Conservation (phyloP, 1,140 invertebrate species). For the Paraescarpia echinospica region DNA sequence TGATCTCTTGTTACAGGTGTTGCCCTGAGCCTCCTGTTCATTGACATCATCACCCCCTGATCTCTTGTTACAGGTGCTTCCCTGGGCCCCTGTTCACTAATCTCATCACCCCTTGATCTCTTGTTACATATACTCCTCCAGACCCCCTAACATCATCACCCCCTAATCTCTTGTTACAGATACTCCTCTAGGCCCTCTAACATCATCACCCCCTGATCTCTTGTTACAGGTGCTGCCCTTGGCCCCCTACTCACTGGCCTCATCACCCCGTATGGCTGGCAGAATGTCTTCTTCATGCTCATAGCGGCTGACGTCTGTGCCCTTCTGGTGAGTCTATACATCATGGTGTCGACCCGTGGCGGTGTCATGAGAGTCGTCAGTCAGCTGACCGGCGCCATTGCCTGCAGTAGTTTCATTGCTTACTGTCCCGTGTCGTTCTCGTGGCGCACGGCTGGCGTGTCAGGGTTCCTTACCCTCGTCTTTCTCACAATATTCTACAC, state of each 20-base stretch:
- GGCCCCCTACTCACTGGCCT: slow-evolving; percentile 88
- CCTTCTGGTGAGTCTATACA: slow-evolving; percentile 62
- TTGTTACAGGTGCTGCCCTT: slow-evolving; percentile 71
- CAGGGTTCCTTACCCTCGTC: neutral
- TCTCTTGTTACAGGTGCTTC: too few species aligned
- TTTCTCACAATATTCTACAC: neutral
- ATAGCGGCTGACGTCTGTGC: slow-evolving; percentile 81
- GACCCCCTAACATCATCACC: too few species aligned
- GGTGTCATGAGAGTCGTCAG: neutral
- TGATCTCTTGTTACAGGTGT: neutral
- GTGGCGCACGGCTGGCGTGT: neutral
- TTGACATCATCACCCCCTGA: too few species aligned
- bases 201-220: neutral
- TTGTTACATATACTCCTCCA: too few species aligned
- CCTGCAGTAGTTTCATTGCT: neutral
- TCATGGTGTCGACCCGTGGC: neutral
- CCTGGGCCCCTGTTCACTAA: too few species aligned
- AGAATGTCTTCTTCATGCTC: slow-evolving; percentile 89
- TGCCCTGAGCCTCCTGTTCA: too few species aligned
- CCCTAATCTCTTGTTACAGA: too few species aligned
- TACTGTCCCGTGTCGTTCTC: neutral
- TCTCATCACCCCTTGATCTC: too few species aligned
- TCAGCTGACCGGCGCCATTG: neutral
- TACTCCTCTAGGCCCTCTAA: too few species aligned
- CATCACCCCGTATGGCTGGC: slow-evolving; percentile 71